phyloP scores from a whole-genome alignment of 2,888 invertebrate species.

The Adineta ricciae region DNA sequence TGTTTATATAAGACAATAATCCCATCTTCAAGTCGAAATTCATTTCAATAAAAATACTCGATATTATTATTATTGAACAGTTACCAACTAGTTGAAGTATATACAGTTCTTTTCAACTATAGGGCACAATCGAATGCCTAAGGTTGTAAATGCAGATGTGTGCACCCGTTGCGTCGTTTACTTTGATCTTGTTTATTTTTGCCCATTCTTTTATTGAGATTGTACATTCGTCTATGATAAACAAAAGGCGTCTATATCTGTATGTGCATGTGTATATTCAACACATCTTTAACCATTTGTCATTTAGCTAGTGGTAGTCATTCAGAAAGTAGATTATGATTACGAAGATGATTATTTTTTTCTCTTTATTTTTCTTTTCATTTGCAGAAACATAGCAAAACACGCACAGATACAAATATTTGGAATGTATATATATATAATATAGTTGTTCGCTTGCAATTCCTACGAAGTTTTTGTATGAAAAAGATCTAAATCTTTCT shows the following conservation, averaged over 20 bases:
- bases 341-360: neutral
- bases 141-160: neutral
- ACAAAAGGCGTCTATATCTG: neutral
- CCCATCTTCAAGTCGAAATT: neutral
- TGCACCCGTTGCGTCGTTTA: neutral
- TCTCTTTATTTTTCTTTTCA: neutral
- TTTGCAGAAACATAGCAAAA: neutral
- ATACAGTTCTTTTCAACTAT: neutral
- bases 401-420: neutral
- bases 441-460: neutral
- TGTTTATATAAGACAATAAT: neutral
- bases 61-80: neutral
- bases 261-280: neutral
- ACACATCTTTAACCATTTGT: conserved; percentile 3
- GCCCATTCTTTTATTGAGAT: neutral
- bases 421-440: neutral
- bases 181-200: conserved; percentile 13
- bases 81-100: neutral
- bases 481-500: neutral
- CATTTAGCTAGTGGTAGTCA: neutral
- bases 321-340: neutral
- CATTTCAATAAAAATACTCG: neutral
- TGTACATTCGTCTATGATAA: neutral
- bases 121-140: neutral
- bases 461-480: neutral